These are phyloP conservation scores for Raphicerus campestris DNA, from an alignment of 2,113 vertebrate genomes.

Conservation along the genomic window DNA sequence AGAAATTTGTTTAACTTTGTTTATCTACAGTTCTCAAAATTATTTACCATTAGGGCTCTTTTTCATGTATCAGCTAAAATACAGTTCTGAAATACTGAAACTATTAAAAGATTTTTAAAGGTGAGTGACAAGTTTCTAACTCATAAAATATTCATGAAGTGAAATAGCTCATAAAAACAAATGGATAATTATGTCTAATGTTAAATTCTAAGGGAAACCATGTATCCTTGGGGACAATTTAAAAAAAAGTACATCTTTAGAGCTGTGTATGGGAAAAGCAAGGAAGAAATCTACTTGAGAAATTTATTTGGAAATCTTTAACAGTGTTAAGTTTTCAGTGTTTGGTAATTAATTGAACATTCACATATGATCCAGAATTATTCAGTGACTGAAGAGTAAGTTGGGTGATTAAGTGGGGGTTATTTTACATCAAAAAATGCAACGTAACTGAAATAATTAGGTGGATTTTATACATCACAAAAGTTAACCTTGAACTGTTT, in stretches of 20 bases:
- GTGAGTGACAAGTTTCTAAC: not conserved
- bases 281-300: not conserved
- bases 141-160: not conserved
- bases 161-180: not conserved
- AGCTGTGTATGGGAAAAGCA: not conserved
- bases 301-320: not conserved
- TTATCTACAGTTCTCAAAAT: not conserved
- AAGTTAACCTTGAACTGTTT: not conserved
- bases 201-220: not conserved
- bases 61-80: not conserved
- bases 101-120: not conserved
- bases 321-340: not conserved
- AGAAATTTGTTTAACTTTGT: not conserved
- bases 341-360: not conserved
- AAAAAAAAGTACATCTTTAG: not conserved
- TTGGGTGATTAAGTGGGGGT: not conserved
- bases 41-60: not conserved
- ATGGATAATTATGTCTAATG: not conserved
- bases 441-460: not conserved
- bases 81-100: not conserved
- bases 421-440: not conserved
- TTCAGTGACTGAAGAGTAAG: not conserved
- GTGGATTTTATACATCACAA: not conserved
- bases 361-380: not conserved
- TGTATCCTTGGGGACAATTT: not conserved